Conservation (phyloP, 2,888 invertebrate genomes). For the Cephonodes hylas region DNA sequence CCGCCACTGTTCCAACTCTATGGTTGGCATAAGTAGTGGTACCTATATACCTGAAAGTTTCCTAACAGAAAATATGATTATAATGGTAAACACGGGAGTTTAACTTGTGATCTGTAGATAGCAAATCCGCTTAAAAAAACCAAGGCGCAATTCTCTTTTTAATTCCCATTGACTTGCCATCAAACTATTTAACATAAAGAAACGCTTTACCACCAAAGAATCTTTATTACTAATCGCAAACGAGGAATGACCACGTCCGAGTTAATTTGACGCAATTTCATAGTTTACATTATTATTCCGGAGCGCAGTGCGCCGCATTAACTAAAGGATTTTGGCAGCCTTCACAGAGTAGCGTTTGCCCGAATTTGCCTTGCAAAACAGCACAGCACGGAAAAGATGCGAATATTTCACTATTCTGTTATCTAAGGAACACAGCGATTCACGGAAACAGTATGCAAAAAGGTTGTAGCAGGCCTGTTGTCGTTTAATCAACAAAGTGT, state of each 20-base stretch:
- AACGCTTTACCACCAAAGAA: not conserved
- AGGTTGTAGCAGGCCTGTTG: not conserved
- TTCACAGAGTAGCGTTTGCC: constrained; percentile 8
- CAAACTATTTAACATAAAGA: too few species aligned
- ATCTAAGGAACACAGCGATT: not conserved
- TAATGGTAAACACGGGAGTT: too few species aligned
- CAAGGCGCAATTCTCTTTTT: too few species aligned
- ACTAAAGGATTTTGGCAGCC: constrained; percentile 5
- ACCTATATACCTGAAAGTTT: too few species aligned
- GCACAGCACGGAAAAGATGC: constrained; percentile 23
- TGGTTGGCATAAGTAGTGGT: too few species aligned
- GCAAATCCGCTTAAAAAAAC: too few species aligned
- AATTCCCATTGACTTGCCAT: too few species aligned
- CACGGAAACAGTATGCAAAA: not conserved
- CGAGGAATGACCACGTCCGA: not conserved
- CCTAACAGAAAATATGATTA: too few species aligned
- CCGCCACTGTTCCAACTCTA: too few species aligned
- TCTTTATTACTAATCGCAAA: not conserved
- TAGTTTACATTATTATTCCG: constrained; percentile 14
- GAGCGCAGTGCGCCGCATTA: not conserved
- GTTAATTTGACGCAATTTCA: constrained; percentile 11
- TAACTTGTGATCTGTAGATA: too few species aligned
- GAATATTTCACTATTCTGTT: constrained; percentile 19
- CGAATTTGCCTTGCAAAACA: constrained; percentile 14
- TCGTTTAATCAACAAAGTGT: not conserved